phyloP scores from a whole-genome alignment of 2,888 invertebrate species.

The Mamestra brassicae region DNA sequence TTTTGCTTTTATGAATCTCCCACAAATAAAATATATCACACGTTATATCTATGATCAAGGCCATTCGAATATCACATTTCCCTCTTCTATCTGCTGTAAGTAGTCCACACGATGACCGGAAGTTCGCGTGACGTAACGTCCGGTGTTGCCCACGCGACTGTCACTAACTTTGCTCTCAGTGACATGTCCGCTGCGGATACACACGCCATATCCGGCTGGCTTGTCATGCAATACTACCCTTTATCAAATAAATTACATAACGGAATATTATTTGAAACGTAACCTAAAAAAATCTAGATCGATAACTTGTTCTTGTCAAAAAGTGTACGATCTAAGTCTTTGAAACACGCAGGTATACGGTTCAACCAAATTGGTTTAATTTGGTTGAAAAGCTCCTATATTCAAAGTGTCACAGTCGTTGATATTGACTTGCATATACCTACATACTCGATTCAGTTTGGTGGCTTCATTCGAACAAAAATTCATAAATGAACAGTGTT shows the following conservation, averaged over 20 bases:
- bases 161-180: constrained; percentile 58
- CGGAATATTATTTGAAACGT: background rate
- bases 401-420: too few species aligned
- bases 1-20: background rate
- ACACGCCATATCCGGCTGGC: constrained; percentile 44
- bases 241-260: background rate
- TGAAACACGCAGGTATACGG: background rate
- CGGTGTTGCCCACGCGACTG: constrained; percentile 32
- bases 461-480: background rate
- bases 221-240: constrained; percentile 12
- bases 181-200: constrained; percentile 56
- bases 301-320: background rate
- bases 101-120: constrained; percentile 35
- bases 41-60: background rate
- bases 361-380: background rate
- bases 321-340: background rate
- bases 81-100: constrained; percentile 9
- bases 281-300: background rate
- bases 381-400: background rate
- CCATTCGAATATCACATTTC: constrained; percentile 21
- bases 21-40: background rate
- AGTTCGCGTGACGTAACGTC: constrained; percentile 41
- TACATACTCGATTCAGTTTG: background rate
- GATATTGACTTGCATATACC: too few species aligned
- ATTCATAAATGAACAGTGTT: background rate